A percentile compares a stretch with the other conserved stretches of the same genome.
Conservation (phyloP, 2,888 invertebrate genomes). For the Bimastos eiseni region DNA sequence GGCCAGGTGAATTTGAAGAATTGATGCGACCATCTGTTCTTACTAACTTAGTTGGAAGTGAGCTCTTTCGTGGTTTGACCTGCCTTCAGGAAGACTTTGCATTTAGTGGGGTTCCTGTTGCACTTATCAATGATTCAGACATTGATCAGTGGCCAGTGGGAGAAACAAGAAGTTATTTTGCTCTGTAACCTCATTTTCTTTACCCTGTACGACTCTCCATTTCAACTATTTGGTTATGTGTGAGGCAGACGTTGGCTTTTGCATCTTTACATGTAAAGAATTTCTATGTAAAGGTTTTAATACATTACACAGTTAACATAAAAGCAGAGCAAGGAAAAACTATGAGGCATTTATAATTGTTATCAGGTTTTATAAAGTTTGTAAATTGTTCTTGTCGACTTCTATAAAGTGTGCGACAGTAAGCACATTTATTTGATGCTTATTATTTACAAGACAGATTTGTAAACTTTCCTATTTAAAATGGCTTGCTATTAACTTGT, state of each 20-base stretch:
- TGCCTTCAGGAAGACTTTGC: neutral
- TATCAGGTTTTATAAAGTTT: neutral
- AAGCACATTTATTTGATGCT: neutral
- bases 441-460: neutral
- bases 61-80: neutral
- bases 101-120: neutral
- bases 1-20: neutral
- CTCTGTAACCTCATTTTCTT: neutral
- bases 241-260: neutral
- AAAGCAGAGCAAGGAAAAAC: neutral
- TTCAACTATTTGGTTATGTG: too few relatives aligned
- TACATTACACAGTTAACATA: neutral
- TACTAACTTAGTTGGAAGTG: neutral
- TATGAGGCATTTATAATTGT: neutral
- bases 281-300: neutral
- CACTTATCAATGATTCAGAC: neutral
- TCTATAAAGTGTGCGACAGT: neutral
- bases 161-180: slow-evolving; percentile 21
- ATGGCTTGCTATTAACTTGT: neutral
- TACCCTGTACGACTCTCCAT: neutral
- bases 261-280: neutral
- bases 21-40: neutral
- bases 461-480: slow-evolving; percentile 2
- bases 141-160: neutral
- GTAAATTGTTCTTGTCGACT: neutral